Evolutionary conservation across 2,113 vertebrate genomes (phyloP), one percentile per base, ranked within the genome.

Genomic region (Ariopsis seemanni): DNA sequence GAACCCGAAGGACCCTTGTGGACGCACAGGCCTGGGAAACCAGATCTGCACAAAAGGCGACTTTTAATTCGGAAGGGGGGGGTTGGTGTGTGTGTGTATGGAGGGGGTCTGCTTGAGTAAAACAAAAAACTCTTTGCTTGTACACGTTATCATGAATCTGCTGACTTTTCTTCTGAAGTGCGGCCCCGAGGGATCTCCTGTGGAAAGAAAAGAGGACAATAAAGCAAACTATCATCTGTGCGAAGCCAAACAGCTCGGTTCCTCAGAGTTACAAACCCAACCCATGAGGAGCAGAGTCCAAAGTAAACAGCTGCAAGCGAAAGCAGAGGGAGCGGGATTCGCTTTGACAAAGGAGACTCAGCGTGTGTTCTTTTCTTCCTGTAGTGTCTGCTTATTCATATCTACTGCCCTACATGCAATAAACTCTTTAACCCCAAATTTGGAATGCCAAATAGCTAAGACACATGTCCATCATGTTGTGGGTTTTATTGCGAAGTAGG

Each of bases 111-210:
- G 86, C 91, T 90, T 91, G 89, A 91, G 91, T 90, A 89, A 92
- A 93, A 91, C 91, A 93, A 93, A 81, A 82, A 82, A 94, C 91
- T 90, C 90, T 88, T 62, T 91, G 93, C 91, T 93, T 55, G 88
- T 91, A 91, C 92, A 90, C 84, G 92, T 91, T 91, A 91, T 91
- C 91, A 81, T 60, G 89, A 91, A 92, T 92, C 88, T 92, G 91
- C 92, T 94, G 93, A 93, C 87, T 92, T 50, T 89, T 84, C 72
- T 89, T 83, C 89, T 90, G 53, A 75, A 89, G 83, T 65, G 30
- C 52, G 65, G 87, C 93, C 92, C 90, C 85, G 0, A 84, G 92
- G 92, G 92, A 90, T 86, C 87, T 90, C 88, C 90, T 63, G 57
- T 88, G 50, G 53, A 88, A n/a, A 69, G 57, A 50, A 53, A 77